Evolutionary conservation across 2,797 vertebrate species (phyloP).

Genomic region (Bradypodion pumilum): DNA sequence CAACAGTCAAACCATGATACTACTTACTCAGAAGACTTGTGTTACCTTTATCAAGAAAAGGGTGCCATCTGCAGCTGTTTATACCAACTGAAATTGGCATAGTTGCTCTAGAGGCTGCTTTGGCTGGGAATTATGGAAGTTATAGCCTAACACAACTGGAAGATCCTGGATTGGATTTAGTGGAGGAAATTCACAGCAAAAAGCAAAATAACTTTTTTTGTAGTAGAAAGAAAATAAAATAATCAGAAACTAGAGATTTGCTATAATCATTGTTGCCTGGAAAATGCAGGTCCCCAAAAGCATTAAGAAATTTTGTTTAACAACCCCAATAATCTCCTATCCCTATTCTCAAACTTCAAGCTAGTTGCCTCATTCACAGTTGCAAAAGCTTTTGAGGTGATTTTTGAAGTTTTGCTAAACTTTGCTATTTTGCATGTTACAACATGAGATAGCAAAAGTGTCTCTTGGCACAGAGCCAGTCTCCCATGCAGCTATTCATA

Average conservation of each 20-base stretch:
- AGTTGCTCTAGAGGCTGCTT: not conserved
- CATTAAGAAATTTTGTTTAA: not conserved
- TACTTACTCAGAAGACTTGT: too few relatives aligned
- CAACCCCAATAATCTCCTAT: not conserved
- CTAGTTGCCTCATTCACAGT: not conserved
- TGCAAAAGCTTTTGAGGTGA: not conserved
- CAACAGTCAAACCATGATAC: not conserved
- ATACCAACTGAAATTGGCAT: not conserved
- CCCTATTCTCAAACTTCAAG: not conserved
- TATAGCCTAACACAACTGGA: not conserved
- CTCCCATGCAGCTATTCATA: not conserved
- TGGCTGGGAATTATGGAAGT: not conserved
- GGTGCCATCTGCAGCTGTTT: not conserved
- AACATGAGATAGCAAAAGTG: constrained; percentile 8
- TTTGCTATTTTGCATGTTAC: not conserved
- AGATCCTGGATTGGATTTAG: not conserved
- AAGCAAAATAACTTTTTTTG: not conserved
- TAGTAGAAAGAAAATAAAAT: not conserved
- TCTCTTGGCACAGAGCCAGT: not conserved
- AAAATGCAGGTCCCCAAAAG: not conserved
- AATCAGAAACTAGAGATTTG: not conserved
- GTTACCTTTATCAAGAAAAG: not conserved
- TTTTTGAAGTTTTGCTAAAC: not conserved
- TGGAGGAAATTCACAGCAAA: not conserved
- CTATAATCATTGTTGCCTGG: not conserved